Evolutionary conservation across 2,888 invertebrate species (phyloP).

Genomic region (Fragum fragum): DNA sequence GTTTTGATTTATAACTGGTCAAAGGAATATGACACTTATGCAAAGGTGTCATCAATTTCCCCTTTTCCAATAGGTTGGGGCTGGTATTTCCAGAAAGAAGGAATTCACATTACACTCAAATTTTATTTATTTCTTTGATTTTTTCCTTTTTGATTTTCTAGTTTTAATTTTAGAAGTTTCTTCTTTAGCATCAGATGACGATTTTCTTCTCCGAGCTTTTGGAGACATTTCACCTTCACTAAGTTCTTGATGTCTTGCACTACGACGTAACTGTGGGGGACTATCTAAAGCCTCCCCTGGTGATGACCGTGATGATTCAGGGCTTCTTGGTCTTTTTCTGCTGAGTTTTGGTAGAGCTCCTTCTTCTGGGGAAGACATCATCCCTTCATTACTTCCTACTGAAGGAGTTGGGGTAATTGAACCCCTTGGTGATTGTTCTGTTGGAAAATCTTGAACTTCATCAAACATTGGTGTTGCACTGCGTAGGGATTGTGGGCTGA

Average conservation of each 20-base stretch:
- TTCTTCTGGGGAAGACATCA: slow-evolving; percentile 9
- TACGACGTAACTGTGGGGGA: slow-evolving; percentile 13
- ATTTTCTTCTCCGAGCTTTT: slow-evolving; percentile 4
- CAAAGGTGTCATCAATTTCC: too few relatives aligned
- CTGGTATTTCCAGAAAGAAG: too few relatives aligned
- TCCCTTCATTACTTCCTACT: slow-evolving; percentile 16
- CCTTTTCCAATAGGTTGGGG: too few relatives aligned
- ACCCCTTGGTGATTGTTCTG: slow-evolving; percentile 43
- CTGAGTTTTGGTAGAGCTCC: not conserved
- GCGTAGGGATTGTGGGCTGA: slow-evolving; percentile 48
- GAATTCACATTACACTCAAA: too few relatives aligned
- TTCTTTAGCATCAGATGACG: slow-evolving; percentile 19
- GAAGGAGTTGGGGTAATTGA: slow-evolving; percentile 44
- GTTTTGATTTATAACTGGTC: too few relatives aligned
- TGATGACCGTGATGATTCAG: not conserved
- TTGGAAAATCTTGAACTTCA: slow-evolving; percentile 35
- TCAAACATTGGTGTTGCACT: slow-evolving; percentile 40
- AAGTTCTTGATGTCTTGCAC: slow-evolving; percentile 23
- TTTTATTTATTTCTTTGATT: slow-evolving; percentile 1
- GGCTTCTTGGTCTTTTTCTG: slow-evolving; percentile 8
- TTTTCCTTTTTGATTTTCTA: slow-evolving; percentile 22
- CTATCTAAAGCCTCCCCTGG: not conserved
- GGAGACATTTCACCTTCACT: not conserved
- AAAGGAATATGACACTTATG: too few relatives aligned
- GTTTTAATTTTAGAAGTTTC: not conserved